phyloP scores from a whole-genome alignment of 2,888 invertebrate species.

The Lumbricus terrestris region DNA sequence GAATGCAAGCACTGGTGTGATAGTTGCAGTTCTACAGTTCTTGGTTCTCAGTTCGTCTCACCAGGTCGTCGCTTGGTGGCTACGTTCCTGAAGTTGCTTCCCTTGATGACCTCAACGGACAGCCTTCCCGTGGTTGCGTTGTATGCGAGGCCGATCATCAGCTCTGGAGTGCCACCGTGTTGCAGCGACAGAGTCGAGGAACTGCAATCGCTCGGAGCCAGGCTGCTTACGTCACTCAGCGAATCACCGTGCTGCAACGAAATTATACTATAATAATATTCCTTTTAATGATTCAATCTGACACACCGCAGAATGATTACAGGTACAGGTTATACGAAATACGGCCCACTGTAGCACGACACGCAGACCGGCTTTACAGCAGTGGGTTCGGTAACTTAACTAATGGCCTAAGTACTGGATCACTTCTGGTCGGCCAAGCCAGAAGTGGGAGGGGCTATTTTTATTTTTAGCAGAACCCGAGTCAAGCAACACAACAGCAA shows the following conservation, averaged over 20 bases:
- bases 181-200: slow-evolving; percentile 85
- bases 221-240: slow-evolving; percentile 69
- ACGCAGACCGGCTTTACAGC: too few relatives aligned
- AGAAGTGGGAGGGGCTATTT: too few relatives aligned
- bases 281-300: too few relatives aligned
- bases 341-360: too few relatives aligned
- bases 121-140: slow-evolving; percentile 89
- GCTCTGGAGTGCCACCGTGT: slow-evolving; percentile 77
- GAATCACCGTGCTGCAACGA: slow-evolving; percentile 59
- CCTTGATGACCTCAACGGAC: slow-evolving; percentile 84
- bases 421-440: too few relatives aligned
- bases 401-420: too few relatives aligned
- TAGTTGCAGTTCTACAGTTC: neutral
- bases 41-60: slow-evolving; percentile 43
- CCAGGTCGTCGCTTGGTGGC: slow-evolving; percentile 58
- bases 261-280: too few relatives aligned
- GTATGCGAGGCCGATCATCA: slow-evolving; percentile 83
- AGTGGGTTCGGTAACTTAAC: too few relatives aligned
- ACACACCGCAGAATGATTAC: too few relatives aligned
- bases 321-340: too few relatives aligned
- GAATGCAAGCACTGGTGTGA: neutral
- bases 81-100: slow-evolving; percentile 66
- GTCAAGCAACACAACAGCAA: too few relatives aligned
- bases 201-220: slow-evolving; percentile 85
- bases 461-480: too few relatives aligned